A percentile compares a stretch with the other conserved stretches of the same genome.
These are phyloP conservation scores for Eristalinus aeneus DNA, from an alignment of 2,888 invertebrate species.

Conservation along the genomic window DNA sequence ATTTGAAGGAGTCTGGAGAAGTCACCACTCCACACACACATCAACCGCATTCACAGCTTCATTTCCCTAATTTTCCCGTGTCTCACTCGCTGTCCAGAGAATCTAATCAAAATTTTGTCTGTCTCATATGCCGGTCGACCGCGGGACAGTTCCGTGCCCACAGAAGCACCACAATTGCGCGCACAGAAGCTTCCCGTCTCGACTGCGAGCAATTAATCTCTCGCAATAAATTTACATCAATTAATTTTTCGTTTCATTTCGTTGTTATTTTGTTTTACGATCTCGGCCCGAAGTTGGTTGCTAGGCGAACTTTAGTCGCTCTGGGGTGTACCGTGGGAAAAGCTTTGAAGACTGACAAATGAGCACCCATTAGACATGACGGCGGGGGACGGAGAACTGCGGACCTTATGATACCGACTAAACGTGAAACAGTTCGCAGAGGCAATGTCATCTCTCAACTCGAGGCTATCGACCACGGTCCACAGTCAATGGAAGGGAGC, in stretches of 20 bases:
- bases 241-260: slow-evolving; percentile 17
- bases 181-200: slow-evolving; percentile 33
- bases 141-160: slow-evolving; percentile 1
- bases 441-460: slow-evolving; percentile 22
- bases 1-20: no score
- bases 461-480: not conserved
- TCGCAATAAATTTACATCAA: slow-evolving; percentile 52
- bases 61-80: not conserved
- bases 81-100: not conserved
- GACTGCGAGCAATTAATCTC: slow-evolving; percentile 34
- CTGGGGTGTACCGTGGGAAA: slow-evolving; percentile 50
- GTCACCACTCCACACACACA: not conserved
- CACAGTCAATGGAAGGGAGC: not conserved
- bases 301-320: slow-evolving; percentile 23
- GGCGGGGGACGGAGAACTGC: not conserved
- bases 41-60: not conserved
- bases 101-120: not conserved
- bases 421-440: slow-evolving; percentile 28
- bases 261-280: not conserved
- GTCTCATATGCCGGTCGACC: slow-evolving; percentile 16
- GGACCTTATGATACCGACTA: slow-evolving; percentile 53
- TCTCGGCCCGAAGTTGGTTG: slow-evolving; percentile 16
- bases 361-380: slow-evolving; percentile 17
- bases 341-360: slow-evolving; percentile 35
- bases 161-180: not conserved